Percentiles rank a stretch among this genome's conserved stretches.
Evolutionary conservation across 2,797 vertebrate genomes (phyloP).

Genomic region (Sebastes taczanowskii): DNA sequence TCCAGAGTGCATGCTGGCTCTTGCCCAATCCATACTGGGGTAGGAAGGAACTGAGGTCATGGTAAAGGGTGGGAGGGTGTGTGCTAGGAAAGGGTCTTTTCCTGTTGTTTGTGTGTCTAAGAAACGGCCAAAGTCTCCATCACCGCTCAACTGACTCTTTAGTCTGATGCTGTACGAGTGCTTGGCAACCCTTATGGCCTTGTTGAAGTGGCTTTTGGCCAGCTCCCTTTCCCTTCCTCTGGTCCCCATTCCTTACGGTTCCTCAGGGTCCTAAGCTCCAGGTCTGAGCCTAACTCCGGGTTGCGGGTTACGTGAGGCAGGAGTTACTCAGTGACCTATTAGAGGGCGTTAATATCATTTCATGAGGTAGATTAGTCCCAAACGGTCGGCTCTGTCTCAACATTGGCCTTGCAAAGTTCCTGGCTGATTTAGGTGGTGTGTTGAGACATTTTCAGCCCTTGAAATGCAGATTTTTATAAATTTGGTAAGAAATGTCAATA

Average conservation of each 20-base stretch:
- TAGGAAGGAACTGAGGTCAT: constrained; percentile 43
- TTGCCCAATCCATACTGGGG: neutral
- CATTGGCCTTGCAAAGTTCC: neutral
- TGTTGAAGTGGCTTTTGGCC: constrained; percentile 6
- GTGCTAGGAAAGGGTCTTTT: constrained; percentile 21
- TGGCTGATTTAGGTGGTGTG: neutral
- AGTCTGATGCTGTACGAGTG: neutral
- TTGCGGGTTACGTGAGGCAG: neutral
- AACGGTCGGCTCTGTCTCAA: no score
- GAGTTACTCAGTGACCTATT: neutral
- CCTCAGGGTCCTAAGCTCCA: neutral
- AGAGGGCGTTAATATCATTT: neutral
- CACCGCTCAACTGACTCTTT: neutral
- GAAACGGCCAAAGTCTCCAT: neutral
- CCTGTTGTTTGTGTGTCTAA: constrained; percentile 32
- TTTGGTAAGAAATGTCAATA: no score
- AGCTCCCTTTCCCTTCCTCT: neutral
- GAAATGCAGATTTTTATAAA: no score
- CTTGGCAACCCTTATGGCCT: neutral
- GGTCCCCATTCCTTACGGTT: neutral
- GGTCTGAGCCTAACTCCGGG: neutral
- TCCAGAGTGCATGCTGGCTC: neutral
- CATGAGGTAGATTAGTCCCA: neutral
- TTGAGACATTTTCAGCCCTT: no score
- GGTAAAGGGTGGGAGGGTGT: neutral